Evolutionary conservation across 2,113 vertebrate species (phyloP), one percentile per base, ranked within the genome.

Genomic region (Talpa occidentalis): DNA sequence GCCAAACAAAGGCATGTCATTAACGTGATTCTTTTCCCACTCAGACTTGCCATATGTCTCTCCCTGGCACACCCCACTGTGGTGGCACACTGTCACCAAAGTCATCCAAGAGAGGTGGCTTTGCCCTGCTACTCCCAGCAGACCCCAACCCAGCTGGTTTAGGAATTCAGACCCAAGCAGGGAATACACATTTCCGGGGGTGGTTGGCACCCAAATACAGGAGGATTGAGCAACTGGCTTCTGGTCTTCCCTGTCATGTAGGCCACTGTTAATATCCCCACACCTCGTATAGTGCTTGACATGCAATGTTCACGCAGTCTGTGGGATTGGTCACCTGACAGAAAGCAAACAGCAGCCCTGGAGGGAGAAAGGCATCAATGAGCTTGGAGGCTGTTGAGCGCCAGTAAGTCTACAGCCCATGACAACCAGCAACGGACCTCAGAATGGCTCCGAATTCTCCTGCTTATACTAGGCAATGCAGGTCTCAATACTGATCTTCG

Each of bases 51-150:
- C 82, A 49, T 82, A 56, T 83, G 87, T 59, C 26, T 42, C 0
- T 28, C 49, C 42, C n/a, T 70, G 35, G 21, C 52, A 30, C 37
- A 52, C 3, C 49, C n/a, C 64, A 35, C 37, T 0, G 0, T 52
- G 82, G 88, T 3, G 19, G 77, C 90, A 92, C 72, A 60, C 44
- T 91, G 93, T 67, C 84, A 87, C 79, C 90, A 86, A 90, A 96
- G 87, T 30, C 73, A 97, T 80, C 88, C 52, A 66, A 86, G 93
- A 96, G 86, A 74, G 95, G 91, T 44, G 60, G 32, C 60, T 83
- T 87, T 0, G 0, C 32, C 7, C 90, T 90, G 76, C 94, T 81
- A 64, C 42, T 86, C 64, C 92, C 28, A 93, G 60, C 72, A 93
- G 37, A 86, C 70, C 87, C 78, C 0, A 49, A 83, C 44, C 76